phyloP scores from a whole-genome alignment of 1,140 invertebrate species.

The Mizuhopecten yessoensis region DNA sequence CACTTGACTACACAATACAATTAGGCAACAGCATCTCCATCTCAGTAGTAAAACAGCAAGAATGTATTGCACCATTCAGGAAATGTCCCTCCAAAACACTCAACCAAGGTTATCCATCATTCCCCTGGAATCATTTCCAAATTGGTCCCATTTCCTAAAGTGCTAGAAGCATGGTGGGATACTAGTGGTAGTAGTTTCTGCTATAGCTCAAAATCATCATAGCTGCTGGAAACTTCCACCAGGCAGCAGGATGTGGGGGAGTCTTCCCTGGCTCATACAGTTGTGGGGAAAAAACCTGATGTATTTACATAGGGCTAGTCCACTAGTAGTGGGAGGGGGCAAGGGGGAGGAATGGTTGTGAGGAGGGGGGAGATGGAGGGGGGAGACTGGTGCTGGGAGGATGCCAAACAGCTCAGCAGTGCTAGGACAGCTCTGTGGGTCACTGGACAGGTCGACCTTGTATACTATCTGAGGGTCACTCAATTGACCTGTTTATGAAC shows the following conservation, averaged over 20 bases:
- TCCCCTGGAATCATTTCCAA: neutral
- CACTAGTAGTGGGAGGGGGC: neutral
- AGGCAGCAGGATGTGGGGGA: constrained; percentile 20
- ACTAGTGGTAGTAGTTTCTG: neutral
- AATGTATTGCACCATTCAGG: neutral
- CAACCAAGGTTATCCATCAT: neutral
- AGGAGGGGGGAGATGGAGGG: neutral
- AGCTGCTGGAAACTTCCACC: neutral
- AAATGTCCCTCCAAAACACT: neutral
- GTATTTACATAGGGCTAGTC: no score
- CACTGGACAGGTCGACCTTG: no score
- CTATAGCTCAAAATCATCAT: neutral
- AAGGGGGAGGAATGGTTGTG: no score
- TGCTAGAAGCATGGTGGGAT: neutral
- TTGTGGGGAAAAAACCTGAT: neutral
- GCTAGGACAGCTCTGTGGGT: no score
- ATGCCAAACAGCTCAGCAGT: no score
- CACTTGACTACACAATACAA: neutral
- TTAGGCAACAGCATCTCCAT: neutral
- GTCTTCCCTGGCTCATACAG: neutral
- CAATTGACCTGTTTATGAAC: no score
- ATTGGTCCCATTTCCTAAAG: neutral
- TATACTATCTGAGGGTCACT: no score
- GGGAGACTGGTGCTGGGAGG: neutral
- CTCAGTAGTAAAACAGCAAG: neutral